These are phyloP conservation scores for Ondatra zibethicus DNA, from an alignment of 2,113 vertebrate genomes.

Conservation along the genomic window DNA sequence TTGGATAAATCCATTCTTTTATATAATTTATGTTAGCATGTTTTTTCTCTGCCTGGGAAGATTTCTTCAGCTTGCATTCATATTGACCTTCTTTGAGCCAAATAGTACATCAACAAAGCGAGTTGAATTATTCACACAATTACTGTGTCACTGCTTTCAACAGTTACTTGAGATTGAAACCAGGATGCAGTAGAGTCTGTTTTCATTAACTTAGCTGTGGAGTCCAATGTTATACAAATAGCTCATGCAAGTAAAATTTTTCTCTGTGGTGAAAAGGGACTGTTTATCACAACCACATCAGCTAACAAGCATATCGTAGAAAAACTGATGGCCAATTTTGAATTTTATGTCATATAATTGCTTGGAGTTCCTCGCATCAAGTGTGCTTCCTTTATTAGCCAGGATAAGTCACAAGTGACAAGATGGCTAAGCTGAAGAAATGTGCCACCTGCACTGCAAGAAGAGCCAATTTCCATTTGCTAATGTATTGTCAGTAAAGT, in stretches of 20 bases:
- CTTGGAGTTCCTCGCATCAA: not conserved
- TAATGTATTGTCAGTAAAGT: constrained; percentile 60
- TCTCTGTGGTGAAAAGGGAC: not conserved
- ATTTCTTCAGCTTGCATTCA: not conserved
- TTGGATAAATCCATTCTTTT: constrained; percentile 17
- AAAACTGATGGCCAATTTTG: constrained; percentile 9
- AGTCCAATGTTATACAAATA: not conserved
- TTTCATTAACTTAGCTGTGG: constrained; percentile 29
- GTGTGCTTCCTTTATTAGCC: not conserved
- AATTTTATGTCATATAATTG: constrained; percentile 36
- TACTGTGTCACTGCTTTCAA: not conserved
- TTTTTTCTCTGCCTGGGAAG: not conserved
- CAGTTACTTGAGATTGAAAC: constrained; percentile 21
- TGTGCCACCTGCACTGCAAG: constrained; percentile 11
- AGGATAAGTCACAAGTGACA: constrained; percentile 43
- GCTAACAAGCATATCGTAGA: not conserved
- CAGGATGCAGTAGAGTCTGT: not conserved
- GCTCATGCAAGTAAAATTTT: not conserved
- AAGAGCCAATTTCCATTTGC: constrained; percentile 58
- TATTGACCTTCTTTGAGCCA: constrained; percentile 32
- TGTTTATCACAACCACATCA: not conserved
- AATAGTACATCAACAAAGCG: constrained; percentile 24
- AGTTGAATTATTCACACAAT: constrained; percentile 31
- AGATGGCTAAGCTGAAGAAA: constrained; percentile 35
- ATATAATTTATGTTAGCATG: not conserved